Evolutionary conservation across 1,140 invertebrate genomes (phyloP).

Genomic region (Steinernema feltiae): DNA sequence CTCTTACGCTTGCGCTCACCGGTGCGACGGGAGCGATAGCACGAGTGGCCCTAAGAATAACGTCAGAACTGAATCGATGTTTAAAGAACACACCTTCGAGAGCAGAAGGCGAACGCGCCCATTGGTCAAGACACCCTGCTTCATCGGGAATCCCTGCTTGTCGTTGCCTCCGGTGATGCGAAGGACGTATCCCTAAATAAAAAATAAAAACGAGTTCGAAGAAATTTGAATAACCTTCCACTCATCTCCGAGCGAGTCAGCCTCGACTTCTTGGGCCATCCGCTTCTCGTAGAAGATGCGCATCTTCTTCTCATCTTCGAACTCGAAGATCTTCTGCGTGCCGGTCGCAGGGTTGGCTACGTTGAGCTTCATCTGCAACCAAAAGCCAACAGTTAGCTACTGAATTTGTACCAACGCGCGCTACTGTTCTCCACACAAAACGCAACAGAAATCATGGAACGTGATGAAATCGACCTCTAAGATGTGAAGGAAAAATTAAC

Average conservation of each 20-base stretch:
- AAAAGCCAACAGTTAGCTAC: no score
- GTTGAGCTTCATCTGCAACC: conserved; percentile 71
- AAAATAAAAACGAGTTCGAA: neutral
- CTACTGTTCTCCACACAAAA: no score
- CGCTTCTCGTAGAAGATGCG: conserved; percentile 97
- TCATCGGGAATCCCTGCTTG: conserved; percentile 99
- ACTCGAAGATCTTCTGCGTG: conserved; percentile 94
- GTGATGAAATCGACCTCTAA: no score
- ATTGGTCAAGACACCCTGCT: conserved; percentile 95
- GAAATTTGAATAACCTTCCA: conserved; percentile 67
- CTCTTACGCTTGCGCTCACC: conserved; percentile 97
- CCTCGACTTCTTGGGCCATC: conserved; percentile 91
- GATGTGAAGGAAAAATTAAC: no score
- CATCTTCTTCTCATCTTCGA: conserved; percentile 94
- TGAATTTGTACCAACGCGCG: no score
- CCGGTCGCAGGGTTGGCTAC: conserved; percentile 95
- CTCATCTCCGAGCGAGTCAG: conserved; percentile 88
- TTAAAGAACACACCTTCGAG: no score
- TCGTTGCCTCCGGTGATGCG: conserved; percentile 95
- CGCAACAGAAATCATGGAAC: no score
- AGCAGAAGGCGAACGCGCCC: conserved; percentile 88
- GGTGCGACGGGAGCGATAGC: conserved; percentile 85
- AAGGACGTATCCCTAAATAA: conserved; percentile 73
- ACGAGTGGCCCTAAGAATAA: conserved; percentile 92
- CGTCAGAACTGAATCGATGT: no score